These are phyloP conservation scores for Drosophila athabasca DNA, from an alignment of 1,140 invertebrate species.

Conservation along the genomic window DNA sequence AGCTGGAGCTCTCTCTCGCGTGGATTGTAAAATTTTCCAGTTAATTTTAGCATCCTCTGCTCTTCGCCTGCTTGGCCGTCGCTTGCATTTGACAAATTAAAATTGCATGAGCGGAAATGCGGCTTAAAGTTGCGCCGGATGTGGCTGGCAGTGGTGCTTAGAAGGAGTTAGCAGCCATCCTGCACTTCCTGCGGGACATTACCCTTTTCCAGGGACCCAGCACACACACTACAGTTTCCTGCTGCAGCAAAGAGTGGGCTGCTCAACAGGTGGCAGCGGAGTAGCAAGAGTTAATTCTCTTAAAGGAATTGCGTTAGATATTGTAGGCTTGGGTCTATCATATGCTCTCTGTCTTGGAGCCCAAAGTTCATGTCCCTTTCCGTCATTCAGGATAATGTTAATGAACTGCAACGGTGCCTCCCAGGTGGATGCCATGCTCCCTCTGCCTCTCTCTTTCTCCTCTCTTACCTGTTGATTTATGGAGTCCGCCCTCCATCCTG, in stretches of 20 bases:
- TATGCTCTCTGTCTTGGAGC: neutral
- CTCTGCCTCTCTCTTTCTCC: neutral
- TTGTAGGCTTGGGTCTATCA: no score
- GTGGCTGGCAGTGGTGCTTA: constrained; percentile 29
- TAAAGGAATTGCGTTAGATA: no score
- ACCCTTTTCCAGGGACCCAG: constrained; percentile 11
- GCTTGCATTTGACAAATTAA: constrained; percentile 79
- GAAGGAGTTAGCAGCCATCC: constrained; percentile 10
- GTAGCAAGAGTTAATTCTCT: neutral
- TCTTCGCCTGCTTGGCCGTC: constrained; percentile 13
- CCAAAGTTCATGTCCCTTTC: constrained; percentile 18
- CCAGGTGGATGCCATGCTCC: constrained; percentile 27
- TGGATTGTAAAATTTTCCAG: constrained; percentile 79
- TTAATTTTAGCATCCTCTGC: constrained; percentile 67
- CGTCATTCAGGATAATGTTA: constrained; percentile 36
- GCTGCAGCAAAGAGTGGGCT: no score
- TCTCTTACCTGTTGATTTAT: constrained; percentile 59
- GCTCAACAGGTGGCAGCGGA: constrained; percentile 30
- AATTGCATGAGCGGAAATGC: constrained; percentile 80
- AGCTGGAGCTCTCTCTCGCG: constrained; percentile 17
- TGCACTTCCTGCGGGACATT: constrained; percentile 54
- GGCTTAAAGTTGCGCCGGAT: constrained; percentile 76
- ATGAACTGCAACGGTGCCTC: constrained; percentile 35
- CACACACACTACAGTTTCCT: neutral
- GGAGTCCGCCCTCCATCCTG: constrained; percentile 14